Evolutionary conservation across 2,888 invertebrate species (phyloP), one percentile per base, ranked within the genome.

Genomic region (Luperina testacea): DNA sequence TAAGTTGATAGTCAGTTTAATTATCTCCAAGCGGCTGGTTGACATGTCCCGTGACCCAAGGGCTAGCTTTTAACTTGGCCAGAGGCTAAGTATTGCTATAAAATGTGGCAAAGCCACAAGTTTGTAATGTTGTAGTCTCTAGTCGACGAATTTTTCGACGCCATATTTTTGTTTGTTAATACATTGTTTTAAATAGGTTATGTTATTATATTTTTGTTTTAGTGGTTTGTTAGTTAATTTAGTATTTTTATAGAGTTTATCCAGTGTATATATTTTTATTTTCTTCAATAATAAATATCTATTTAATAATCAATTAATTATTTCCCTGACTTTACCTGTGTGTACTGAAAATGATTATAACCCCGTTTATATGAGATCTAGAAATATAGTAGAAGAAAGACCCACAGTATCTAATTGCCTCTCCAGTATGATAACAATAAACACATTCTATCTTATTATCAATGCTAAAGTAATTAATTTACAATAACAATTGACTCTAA

Each of bases 401-500:
- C 45, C 1, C 1, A 38, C 5, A 72, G 4, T 13, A 15, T 5
- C 6, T 82, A 27, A 64, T 73, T 38, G 17, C 9, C 42, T 45
- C 15, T 38, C 5, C 45, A 53, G 8, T n/a, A 11, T 15, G 17
- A 61, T 1, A 61, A 65, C 45, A 67, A 67, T 48, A 27, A n/a
- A 51, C 17, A 59, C 4, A 77, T 57, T 79, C 15, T 27, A 80
- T 57, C 27, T 72, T 59, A 85, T 72, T 59, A 85, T 38, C 45
- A 67, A 81, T 45, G 6, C 38, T 20, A 15, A 5, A 51, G n/a
- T 75, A 70, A 86, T 75, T 48, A 82, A 82, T 82, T 75, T 7
- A 38, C 64, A 53, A 65, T 82, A 75, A 75, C 82, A 82, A 71
- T 82, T 67, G 42, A 20, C 72, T 38, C 51, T 63, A 27, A 72